Evolutionary conservation across 1,140 invertebrate species (phyloP).

Genomic region (Piezodorus guildinii): DNA sequence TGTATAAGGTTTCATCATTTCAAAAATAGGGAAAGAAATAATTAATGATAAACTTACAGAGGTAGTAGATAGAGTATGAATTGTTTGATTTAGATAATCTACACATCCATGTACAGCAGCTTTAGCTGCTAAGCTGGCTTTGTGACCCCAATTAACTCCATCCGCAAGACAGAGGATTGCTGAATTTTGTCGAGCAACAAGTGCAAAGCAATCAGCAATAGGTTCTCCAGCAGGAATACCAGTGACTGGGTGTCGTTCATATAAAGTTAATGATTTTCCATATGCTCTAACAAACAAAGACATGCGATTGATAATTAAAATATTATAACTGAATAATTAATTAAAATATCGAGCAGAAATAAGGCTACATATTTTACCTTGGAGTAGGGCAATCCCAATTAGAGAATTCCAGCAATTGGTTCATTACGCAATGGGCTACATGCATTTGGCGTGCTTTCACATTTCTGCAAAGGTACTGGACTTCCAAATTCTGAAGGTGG

Average conservation of each 20-base stretch:
- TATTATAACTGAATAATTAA: too few species aligned
- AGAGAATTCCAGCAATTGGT: slow-evolving; percentile 47
- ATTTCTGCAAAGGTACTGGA: slow-evolving; percentile 34
- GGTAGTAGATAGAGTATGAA: slow-evolving; percentile 43
- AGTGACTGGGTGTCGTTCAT: slow-evolving; percentile 67
- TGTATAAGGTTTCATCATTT: too few species aligned
- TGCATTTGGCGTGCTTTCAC: slow-evolving; percentile 35
- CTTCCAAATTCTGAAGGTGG: slow-evolving; percentile 24
- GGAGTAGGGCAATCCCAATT: slow-evolving; percentile 41
- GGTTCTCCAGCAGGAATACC: slow-evolving; percentile 69
- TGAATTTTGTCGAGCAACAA: slow-evolving; percentile 66
- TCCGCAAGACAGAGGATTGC: slow-evolving; percentile 76
- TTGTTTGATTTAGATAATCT: slow-evolving; percentile 67
- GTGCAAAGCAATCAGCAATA: slow-evolving; percentile 80
- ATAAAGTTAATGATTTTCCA: slow-evolving; percentile 44
- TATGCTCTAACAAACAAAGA: slow-evolving; percentile 35
- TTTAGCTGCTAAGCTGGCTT: slow-evolving; percentile 74
- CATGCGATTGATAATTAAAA: too few species aligned
- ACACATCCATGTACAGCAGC: slow-evolving; percentile 79
- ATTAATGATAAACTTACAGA: slow-evolving; percentile 25
- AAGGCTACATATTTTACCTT: not conserved
- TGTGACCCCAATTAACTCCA: slow-evolving; percentile 90
- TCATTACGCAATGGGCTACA: slow-evolving; percentile 12
- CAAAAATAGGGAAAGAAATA: too few species aligned
- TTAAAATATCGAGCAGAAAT: too few species aligned